Conservation (phyloP, 2,888 invertebrate species). For the Ophion ventricosus region DNA sequence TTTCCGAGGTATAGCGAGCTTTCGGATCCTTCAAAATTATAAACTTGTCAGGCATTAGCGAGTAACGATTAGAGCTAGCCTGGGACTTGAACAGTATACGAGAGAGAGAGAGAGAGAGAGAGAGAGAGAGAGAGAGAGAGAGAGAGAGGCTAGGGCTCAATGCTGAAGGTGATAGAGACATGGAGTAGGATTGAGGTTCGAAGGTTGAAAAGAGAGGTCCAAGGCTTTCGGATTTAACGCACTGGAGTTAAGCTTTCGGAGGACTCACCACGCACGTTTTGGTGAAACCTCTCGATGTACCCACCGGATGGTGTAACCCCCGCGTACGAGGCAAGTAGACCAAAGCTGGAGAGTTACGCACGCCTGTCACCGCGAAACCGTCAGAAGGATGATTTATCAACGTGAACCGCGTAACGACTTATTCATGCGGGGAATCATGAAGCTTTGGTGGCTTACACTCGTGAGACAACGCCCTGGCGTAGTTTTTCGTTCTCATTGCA, state of each 20-base stretch:
- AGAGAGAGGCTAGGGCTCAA: not conserved
- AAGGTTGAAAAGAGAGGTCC: slow-evolving; percentile 58
- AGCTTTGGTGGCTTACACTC: slow-evolving; percentile 54
- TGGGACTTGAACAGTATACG: slow-evolving; percentile 58
- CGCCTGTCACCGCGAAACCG: slow-evolving; percentile 41
- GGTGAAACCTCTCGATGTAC: slow-evolving; percentile 39
- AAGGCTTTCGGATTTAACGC: slow-evolving; percentile 67
- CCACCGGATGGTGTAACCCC: not conserved
- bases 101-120: slow-evolving; percentile 38
- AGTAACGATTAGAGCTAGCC: slow-evolving; percentile 75
- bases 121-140: slow-evolving; percentile 42
- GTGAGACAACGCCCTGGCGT: slow-evolving; percentile 8
- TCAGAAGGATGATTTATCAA: slow-evolving; percentile 79
- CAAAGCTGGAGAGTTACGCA: not conserved
- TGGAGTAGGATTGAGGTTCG: slow-evolving; percentile 30
- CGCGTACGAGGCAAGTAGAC: slow-evolving; percentile 13
- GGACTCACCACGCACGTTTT: slow-evolving; percentile 74
- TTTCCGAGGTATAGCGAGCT: slow-evolving; percentile 27
- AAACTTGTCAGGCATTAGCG: slow-evolving; percentile 78
- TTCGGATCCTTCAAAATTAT: slow-evolving; percentile 75
- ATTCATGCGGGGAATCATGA: slow-evolving; percentile 79
- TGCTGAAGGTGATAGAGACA: slow-evolving; percentile 8
- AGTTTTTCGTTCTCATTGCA: slow-evolving; percentile 29
- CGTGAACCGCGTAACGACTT: slow-evolving; percentile 78
- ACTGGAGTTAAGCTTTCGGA: slow-evolving; percentile 73